These are phyloP conservation scores for Mechanitis mazaeus DNA, from an alignment of 2,888 invertebrate genomes.

Conservation along the genomic window DNA sequence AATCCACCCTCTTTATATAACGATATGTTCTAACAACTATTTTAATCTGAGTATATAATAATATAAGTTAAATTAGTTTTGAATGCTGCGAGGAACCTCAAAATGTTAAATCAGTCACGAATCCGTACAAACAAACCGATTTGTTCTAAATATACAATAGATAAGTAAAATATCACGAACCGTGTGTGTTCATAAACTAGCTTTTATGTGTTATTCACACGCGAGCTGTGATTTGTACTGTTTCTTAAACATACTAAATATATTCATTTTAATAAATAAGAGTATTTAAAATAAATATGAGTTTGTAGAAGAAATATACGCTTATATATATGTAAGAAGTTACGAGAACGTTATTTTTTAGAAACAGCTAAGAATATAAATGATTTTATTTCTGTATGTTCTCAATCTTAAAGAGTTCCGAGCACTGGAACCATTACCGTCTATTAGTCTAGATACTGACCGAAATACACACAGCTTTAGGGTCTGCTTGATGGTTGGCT, in stretches of 20 bases:
- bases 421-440: too few relatives aligned
- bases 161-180: not conserved
- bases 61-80: not conserved
- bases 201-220: slow-evolving; percentile 24
- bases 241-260: too few relatives aligned
- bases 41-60: not conserved
- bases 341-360: too few relatives aligned
- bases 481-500: slow-evolving; percentile 9
- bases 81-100: not conserved
- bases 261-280: not conserved
- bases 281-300: not conserved
- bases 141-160: slow-evolving; percentile 27
- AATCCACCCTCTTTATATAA: too few relatives aligned
- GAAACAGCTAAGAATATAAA: not conserved
- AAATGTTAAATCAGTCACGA: slow-evolving; percentile 13
- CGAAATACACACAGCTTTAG: slow-evolving; percentile 14
- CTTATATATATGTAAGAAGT: too few relatives aligned
- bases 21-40: too few relatives aligned
- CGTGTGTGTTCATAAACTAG: slow-evolving; percentile 15
- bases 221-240: slow-evolving; percentile 15
- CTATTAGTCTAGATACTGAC: slow-evolving; percentile 1
- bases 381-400: not conserved
- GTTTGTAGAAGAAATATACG: not conserved
- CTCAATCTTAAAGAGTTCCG: too few relatives aligned
- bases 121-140: slow-evolving; percentile 25